A percentile compares a stretch with the other conserved stretches of the same genome.
Conservation (phyloP, 1,140 invertebrate genomes). For the Octopus sinensis region DNA sequence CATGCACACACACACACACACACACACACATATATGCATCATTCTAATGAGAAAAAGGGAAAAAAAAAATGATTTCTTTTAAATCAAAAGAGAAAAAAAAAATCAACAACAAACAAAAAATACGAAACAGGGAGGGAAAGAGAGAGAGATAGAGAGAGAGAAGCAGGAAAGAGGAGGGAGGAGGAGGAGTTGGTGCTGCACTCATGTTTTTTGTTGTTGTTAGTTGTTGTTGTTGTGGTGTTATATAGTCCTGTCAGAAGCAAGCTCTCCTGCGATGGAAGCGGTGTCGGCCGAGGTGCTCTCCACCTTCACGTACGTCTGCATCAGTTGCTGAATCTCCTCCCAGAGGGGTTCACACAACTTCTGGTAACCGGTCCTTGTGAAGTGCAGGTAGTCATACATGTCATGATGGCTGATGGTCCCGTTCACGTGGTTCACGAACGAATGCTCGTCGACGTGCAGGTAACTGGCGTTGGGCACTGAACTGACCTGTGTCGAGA, state of each 20-base stretch:
- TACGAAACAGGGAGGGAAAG: neutral
- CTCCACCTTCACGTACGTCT: slow-evolving; percentile 50
- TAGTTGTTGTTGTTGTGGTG: neutral
- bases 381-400: slow-evolving; percentile 84
- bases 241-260: slow-evolving; percentile 17
- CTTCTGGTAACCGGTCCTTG: slow-evolving; percentile 77
- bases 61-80: too few species aligned
- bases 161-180: neutral
- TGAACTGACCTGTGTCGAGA: slow-evolving; percentile 65
- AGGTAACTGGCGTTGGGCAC: slow-evolving; percentile 64
- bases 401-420: slow-evolving; percentile 82
- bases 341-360: slow-evolving; percentile 53
- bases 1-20: too few species aligned
- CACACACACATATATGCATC: too few species aligned
- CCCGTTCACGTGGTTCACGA: slow-evolving; percentile 68
- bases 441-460: slow-evolving; percentile 67
- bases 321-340: slow-evolving; percentile 50
- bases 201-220: neutral
- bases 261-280: slow-evolving; percentile 39
- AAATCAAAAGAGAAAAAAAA: too few species aligned
- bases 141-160: neutral
- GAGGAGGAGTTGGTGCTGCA: neutral
- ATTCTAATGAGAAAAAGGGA: too few species aligned
- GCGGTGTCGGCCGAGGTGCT: slow-evolving; percentile 42
- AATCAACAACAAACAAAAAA: too few species aligned